Evolutionary conservation across 2,888 invertebrate genomes (phyloP).

Genomic region (Lasius platythorax): DNA sequence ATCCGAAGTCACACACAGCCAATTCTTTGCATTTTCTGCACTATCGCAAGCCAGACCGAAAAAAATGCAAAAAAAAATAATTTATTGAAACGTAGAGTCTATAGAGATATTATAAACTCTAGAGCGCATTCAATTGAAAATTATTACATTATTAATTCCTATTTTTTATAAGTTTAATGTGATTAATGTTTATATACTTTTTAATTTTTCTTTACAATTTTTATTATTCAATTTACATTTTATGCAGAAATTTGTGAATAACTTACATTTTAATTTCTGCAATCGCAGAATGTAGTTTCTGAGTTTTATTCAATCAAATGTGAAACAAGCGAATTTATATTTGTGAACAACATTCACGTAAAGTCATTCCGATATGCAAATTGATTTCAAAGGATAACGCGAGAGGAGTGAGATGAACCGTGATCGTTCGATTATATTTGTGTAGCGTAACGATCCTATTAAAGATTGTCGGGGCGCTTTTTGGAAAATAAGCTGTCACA

Average conservation of each 20-base stretch:
- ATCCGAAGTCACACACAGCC: conserved; percentile 19
- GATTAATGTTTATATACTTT: neutral
- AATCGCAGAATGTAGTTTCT: neutral
- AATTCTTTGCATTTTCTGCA: conserved; percentile 26
- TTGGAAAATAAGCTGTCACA: conserved; percentile 74
- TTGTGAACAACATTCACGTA: conserved; percentile 31
- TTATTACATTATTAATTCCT: neutral
- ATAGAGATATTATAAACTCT: neutral
- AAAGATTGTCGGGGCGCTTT: conserved; percentile 56
- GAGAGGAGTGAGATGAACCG: conserved; percentile 31
- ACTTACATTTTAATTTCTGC: conserved; percentile 14
- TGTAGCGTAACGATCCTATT: conserved; percentile 21
- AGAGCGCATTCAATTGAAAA: neutral
- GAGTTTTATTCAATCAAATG: conserved; percentile 5
- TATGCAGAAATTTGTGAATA: conserved; percentile 17
- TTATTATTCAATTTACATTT: neutral
- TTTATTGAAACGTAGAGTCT: neutral
- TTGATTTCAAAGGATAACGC: conserved; percentile 39
- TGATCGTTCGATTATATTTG: conserved; percentile 65
- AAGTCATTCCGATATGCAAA: conserved; percentile 35
- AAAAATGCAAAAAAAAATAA: neutral
- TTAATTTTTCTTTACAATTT: neutral
- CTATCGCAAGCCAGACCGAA: neutral
- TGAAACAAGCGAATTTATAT: conserved; percentile 31
- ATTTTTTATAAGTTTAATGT: neutral